Evolutionary conservation across 2,113 vertebrate species (phyloP).

Genomic region (Ctenodactylus gundi): DNA sequence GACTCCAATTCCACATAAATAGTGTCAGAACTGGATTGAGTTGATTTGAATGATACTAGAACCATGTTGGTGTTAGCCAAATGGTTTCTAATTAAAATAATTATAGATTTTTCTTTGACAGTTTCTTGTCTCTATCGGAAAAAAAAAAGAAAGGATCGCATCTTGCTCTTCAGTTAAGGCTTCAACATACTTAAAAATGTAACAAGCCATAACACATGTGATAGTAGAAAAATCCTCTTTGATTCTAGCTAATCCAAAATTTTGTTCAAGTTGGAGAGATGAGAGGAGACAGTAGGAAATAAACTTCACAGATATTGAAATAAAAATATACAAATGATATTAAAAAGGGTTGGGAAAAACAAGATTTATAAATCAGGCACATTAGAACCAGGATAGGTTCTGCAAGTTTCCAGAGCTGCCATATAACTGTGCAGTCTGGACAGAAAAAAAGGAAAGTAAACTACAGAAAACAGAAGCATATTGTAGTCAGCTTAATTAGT

Average conservation of each 20-base stretch:
- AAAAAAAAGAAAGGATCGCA: slow-evolving; percentile 29
- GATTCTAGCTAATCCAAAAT: not conserved
- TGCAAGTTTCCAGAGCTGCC: not conserved
- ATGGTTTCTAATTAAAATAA: slow-evolving; percentile 19
- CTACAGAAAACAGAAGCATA: not conserved
- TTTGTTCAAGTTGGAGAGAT: not conserved
- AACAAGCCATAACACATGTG: not conserved
- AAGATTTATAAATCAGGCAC: not conserved
- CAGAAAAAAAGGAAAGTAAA: not conserved
- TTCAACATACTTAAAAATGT: slow-evolving; percentile 29
- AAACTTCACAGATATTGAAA: not conserved
- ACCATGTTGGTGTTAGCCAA: not conserved
- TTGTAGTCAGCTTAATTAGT: not conserved
- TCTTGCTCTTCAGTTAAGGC: slow-evolving; percentile 28
- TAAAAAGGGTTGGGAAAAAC: not conserved
- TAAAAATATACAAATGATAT: not conserved
- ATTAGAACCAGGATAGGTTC: not conserved
- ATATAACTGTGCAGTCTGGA: not conserved
- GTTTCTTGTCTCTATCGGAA: slow-evolving; percentile 2
- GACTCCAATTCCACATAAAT: not conserved
- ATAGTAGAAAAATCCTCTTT: not conserved
- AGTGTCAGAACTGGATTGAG: not conserved
- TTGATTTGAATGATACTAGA: no score
- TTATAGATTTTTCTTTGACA: slow-evolving; percentile 52
- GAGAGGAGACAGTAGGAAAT: not conserved